phyloP scores from a whole-genome alignment of 2,113 vertebrate species.

The Erythrolamprus reginae region DNA sequence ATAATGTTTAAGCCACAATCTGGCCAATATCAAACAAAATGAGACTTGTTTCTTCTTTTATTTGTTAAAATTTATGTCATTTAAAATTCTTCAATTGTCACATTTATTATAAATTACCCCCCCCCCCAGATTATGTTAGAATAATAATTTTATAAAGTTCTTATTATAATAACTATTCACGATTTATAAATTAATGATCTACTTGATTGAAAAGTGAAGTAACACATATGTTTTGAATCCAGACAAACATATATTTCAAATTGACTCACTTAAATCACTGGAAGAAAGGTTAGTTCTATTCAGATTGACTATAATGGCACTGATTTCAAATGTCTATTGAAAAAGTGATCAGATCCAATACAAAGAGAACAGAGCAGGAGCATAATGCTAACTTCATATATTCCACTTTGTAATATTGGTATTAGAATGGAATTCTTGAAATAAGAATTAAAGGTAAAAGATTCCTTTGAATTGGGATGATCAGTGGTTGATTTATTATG shows the following conservation, averaged over 20 bases:
- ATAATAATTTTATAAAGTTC: neutral
- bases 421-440: neutral
- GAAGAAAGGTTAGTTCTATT: neutral
- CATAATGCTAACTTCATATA: neutral
- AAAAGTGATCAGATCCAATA: neutral
- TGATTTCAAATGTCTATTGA: neutral
- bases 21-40: neutral
- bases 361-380: neutral
- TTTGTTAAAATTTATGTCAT: neutral
- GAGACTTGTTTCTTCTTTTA: neutral
- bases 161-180: neutral
- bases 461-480: neutral
- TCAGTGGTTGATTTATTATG: slow-evolving; percentile 25
- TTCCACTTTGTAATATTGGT: neutral
- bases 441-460: neutral
- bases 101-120: neutral
- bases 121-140: neutral
- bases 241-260: neutral
- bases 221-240: neutral
- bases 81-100: neutral
- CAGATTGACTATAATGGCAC: neutral
- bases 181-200: neutral
- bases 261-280: neutral
- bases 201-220: neutral
- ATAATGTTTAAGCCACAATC: neutral